These are phyloP conservation scores for Drosophila rufa DNA, from an alignment of 1,140 invertebrate genomes.

Conservation along the genomic window DNA sequence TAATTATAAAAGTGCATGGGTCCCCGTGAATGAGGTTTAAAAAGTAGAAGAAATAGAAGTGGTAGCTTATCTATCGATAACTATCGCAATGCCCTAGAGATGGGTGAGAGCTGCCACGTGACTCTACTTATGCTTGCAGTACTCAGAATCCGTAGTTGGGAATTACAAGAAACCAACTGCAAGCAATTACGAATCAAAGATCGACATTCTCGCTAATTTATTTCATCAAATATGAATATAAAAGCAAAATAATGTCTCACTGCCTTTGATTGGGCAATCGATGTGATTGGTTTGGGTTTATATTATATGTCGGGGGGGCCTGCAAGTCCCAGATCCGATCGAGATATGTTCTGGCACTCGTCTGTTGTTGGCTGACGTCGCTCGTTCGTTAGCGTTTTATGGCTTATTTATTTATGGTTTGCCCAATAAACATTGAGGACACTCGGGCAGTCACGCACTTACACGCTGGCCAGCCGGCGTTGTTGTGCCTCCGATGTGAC, in stretches of 20 bases:
- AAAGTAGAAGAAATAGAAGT: too few relatives aligned
- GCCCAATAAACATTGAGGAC: constrained; percentile 54
- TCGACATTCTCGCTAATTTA: too few relatives aligned
- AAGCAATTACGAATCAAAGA: too few relatives aligned
- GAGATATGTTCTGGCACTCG: constrained; percentile 19
- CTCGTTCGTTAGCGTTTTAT: constrained; percentile 45
- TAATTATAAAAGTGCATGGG: too few relatives aligned
- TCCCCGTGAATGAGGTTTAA: too few relatives aligned
- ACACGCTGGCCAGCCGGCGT: constrained; percentile 1
- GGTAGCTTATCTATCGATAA: too few relatives aligned
- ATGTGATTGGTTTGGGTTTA: constrained; percentile 4
- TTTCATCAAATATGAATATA: background rate
- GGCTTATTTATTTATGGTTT: constrained; percentile 61
- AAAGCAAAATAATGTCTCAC: background rate
- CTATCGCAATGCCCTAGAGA: too few relatives aligned
- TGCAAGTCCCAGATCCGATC: constrained; percentile 27
- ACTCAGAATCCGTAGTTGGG: background rate
- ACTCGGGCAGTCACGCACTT: constrained; percentile 39
- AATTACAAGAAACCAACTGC: background rate
- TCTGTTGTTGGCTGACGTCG: constrained; percentile 15
- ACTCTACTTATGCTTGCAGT: too few relatives aligned
- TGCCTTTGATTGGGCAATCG: constrained; percentile 2
- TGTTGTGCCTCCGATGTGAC: constrained; percentile 9
- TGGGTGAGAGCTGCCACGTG: too few relatives aligned
- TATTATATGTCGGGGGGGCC: background rate